Conservation (phyloP, 2,888 invertebrate genomes). For the Odontocerum albicorne region DNA sequence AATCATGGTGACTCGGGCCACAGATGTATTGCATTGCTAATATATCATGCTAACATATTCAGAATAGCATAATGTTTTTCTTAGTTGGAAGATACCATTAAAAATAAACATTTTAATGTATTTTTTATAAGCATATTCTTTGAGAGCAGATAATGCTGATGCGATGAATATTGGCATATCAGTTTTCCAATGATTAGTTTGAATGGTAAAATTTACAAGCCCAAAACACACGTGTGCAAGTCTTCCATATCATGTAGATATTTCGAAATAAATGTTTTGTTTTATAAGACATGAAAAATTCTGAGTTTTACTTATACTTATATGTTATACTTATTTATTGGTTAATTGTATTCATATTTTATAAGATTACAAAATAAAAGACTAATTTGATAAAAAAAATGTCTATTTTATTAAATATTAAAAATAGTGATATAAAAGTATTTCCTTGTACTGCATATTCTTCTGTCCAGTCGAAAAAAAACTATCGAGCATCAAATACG, state of each 20-base stretch:
- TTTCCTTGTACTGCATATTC: too few relatives aligned
- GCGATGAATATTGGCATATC: conserved; percentile 55
- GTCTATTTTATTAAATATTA: too few relatives aligned
- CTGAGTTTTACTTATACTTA: conserved; percentile 36
- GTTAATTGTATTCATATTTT: conserved; percentile 37
- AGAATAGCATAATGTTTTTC: conserved; percentile 31
- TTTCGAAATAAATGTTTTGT: conserved; percentile 35
- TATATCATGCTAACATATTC: conserved; percentile 37
- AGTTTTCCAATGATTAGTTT: conserved; percentile 47
- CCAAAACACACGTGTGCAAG: conserved; percentile 34
- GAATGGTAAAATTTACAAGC: conserved; percentile 32
- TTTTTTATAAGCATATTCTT: conserved; percentile 37
- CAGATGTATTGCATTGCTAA: conserved; percentile 12
- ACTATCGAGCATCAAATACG: conserved; percentile 81
- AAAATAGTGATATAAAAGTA: conserved; percentile 3
- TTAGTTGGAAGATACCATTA: conserved; percentile 28
- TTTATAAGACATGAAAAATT: conserved; percentile 36
- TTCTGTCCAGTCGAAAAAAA: too few relatives aligned
- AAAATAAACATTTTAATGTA: conserved; percentile 32
- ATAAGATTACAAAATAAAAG: conserved; percentile 36
- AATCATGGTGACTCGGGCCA: too few relatives aligned
- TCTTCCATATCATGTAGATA: conserved; percentile 55
- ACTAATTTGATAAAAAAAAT: conserved; percentile 35
- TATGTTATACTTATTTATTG: conserved; percentile 37
- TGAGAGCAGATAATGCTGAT: conserved; percentile 31